Evolutionary conservation across 2,797 vertebrate genomes (phyloP), one percentile per base, ranked within the genome.

Genomic region (Streptopelia turtur): DNA sequence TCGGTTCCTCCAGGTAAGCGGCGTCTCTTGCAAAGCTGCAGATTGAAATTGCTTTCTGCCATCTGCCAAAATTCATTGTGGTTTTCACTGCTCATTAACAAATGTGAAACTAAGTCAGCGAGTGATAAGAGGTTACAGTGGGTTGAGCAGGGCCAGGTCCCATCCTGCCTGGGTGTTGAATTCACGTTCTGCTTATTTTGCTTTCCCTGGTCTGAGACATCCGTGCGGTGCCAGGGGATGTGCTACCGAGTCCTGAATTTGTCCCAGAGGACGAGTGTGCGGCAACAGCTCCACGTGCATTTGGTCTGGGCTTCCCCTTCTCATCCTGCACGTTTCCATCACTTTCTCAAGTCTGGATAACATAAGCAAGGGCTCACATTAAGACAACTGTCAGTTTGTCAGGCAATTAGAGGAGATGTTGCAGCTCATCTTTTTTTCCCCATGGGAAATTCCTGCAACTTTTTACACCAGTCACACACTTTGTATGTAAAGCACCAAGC

Each of bases 31-130:
- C 39, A 39, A 39, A 39, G 39, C 39, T 39, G 39, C 39, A 39
- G 39, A 39, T 24, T 22, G 28, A 69, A 60, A 39, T 65, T 0
- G 1, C 18, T 8, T 21, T 33, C 59, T 63, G 61, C 43, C 41
- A 5, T 25, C 37, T 49, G 24, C 76, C 61, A 1, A 25, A 24
- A 10, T 1, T 2, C 6, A 7, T 3, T 0, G 0, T 18, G 18
- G 14, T 23, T 80, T 61, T 57, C 37, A 30, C 10, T 6, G 15
- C n/a, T 28, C 6, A 1, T 23, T 10, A 31, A 10, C 41, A 45
- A 25, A 35, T 16, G 43, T 0, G 1, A 6, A 33, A n/a, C 72
- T 10, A 14, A 53, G 10, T 30, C 39, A 39, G 39, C 10, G 21
- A 10, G 23, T 2, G 45, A 4, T 20, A 17, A 41, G 61, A 52